Conservation (phyloP, 2,888 invertebrate genomes). For the Anoplius nigerrimus region DNA sequence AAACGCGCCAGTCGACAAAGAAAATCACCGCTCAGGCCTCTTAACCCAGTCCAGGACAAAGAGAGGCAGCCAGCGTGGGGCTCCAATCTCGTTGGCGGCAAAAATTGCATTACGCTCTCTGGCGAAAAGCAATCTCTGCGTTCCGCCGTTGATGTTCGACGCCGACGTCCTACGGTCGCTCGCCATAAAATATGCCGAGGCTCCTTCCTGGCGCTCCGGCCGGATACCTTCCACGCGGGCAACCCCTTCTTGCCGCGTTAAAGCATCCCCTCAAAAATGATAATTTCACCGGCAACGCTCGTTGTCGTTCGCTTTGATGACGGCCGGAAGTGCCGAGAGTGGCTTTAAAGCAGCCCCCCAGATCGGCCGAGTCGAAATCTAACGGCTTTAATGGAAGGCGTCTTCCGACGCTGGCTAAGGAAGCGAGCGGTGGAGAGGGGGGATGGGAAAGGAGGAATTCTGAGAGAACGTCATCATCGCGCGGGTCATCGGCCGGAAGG, state of each 20-base stretch:
- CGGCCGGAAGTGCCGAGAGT: constrained; percentile 49
- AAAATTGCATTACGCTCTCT: constrained; percentile 47
- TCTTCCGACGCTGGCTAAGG: constrained; percentile 1
- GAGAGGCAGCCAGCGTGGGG: constrained; percentile 24
- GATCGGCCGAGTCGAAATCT: too few species aligned
- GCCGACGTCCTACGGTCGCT: too few species aligned
- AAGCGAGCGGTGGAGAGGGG: background rate
- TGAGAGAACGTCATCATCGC: background rate
- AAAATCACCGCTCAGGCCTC: constrained; percentile 34
- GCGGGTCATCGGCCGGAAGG: too few species aligned
- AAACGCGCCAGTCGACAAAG: too few species aligned
- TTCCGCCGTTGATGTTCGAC: background rate
- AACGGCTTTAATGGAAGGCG: background rate
- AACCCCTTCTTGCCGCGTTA: constrained; percentile 52
- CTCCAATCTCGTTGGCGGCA: constrained; percentile 42
- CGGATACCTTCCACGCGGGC: constrained; percentile 12
- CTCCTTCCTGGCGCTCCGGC: constrained; percentile 13
- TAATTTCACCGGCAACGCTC: constrained; percentile 36
- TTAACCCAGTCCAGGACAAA: constrained; percentile 47
- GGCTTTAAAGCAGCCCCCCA: constrained; percentile 35
- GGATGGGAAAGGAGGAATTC: constrained; percentile 12
- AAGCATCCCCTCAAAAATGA: constrained; percentile 47
- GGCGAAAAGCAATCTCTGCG: constrained; percentile 54
- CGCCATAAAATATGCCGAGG: constrained; percentile 51
- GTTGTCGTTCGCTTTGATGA: constrained; percentile 36